These are phyloP conservation scores for Drosophila cracens DNA, from an alignment of 2,888 invertebrate species.

Conservation along the genomic window DNA sequence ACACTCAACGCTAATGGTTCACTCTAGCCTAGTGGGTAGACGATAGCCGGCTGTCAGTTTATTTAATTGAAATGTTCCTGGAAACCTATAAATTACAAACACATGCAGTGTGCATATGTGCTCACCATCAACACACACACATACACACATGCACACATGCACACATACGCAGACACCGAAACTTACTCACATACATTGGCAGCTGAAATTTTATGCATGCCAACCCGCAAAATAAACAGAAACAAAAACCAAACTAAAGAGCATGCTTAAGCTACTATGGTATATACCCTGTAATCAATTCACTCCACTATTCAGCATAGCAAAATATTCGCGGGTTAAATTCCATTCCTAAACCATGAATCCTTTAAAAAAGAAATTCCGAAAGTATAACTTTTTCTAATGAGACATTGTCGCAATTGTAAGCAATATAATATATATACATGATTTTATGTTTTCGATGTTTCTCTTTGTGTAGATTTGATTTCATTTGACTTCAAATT, in stretches of 20 bases:
- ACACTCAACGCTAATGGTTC: conserved; percentile 33
- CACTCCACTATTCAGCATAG: not conserved
- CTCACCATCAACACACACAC: conserved; percentile 13
- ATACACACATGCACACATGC: conserved; percentile 6
- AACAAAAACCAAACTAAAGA: conserved; percentile 44
- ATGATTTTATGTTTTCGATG: not conserved
- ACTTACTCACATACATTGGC: conserved; percentile 51
- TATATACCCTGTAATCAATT: conserved; percentile 29
- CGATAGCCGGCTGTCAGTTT: conserved; percentile 71
- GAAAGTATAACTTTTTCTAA: not conserved
- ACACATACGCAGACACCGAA: conserved; percentile 3
- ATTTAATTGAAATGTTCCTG: conserved; percentile 76
- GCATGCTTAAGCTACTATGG: not conserved
- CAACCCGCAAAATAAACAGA: conserved; percentile 57
- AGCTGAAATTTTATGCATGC: conserved; percentile 66
- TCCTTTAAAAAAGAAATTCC: not conserved
- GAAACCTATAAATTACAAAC: conserved; percentile 73
- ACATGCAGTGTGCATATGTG: conserved; percentile 52
- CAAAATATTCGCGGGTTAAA: not conserved
- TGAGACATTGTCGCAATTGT: not conserved
- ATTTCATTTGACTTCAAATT: not conserved
- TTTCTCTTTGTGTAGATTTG: not conserved
- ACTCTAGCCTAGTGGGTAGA: conserved; percentile 34
- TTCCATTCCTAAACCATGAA: not conserved
- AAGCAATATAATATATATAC: not conserved